These are phyloP conservation scores for Harpegnathos saltator DNA, from an alignment of 1,140 invertebrate genomes.

Conservation along the genomic window DNA sequence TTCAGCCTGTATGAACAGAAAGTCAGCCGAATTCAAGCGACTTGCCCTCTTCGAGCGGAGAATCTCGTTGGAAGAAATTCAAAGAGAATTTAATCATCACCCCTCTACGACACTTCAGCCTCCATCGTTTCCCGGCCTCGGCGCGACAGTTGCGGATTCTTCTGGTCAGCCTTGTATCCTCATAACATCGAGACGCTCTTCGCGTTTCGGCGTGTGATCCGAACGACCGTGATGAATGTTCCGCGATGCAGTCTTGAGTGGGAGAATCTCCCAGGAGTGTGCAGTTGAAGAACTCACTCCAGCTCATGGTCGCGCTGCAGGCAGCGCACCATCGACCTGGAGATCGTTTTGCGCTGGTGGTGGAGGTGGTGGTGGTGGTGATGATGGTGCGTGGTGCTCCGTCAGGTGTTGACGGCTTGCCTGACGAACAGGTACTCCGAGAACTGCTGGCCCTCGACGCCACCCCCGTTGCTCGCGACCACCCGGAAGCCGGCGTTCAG, in stretches of 20 bases:
- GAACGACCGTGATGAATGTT: constrained; percentile 28
- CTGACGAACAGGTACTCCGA: constrained; percentile 96
- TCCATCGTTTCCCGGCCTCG: neutral
- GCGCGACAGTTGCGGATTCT: constrained; percentile 5
- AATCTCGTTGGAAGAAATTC: no score
- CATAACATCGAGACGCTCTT: constrained; percentile 4
- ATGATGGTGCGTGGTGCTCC: constrained; percentile 50
- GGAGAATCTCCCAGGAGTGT: constrained; percentile 33
- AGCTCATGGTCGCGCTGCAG: constrained; percentile 69
- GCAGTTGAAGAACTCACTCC: constrained; percentile 70
- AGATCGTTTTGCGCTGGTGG: constrained; percentile 66
- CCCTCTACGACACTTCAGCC: no score
- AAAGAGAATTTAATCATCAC: no score
- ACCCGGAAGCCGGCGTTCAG: constrained; percentile 94
- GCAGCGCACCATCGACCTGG: constrained; percentile 67
- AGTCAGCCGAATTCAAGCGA: no score
- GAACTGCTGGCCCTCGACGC: constrained; percentile 96
- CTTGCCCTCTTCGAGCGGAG: no score
- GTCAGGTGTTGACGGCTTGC: constrained; percentile 84
- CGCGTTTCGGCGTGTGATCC: neutral
- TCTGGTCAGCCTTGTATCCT: neutral
- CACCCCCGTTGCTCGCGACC: constrained; percentile 94
- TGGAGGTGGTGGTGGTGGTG: no score
- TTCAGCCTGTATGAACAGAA: no score
- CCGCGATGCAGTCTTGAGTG: constrained; percentile 65